Base-by-base conservation (phyloP, 2,113 vertebrate genomes). In the Dissostichus mawsoni region DNA sequence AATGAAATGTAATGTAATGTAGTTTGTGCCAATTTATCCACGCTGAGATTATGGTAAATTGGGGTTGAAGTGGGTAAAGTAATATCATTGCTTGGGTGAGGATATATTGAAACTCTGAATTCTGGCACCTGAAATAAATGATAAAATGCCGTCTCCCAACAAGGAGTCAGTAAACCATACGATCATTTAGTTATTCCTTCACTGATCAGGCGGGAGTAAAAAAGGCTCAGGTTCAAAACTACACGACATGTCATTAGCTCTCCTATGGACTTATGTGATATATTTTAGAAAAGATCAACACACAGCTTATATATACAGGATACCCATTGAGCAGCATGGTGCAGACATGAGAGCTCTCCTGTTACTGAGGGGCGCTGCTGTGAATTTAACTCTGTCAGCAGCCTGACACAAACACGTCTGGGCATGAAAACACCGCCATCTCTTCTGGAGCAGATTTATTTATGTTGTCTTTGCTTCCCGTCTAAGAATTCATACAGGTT, bases 381-480 rank as follows among this genome's bases (percentile, higher is more conserved):
- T 67, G 13, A 68, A 65, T 78, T 56, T 71, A 45, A 80, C 56
- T 51, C 53, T 45, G 72, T 78, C 70, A 74, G 62, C 63, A 64
- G 59, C 67, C 50, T 36, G 76, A 64, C 62, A 75, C 36, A 50
- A 36, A 51, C 58, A n/a, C 20, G 70, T 58, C 18, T 50, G 67
- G 76, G 78, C 52, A 51, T 36, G 18, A 72, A 52, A 66, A 56
- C 75, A 69, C 70, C 80, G 64, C 52, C 52, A 55, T 16, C 23
- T 51, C 29, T n/a, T 41, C 17, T 63, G 52, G 14, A 83, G 58
- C 84, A 78, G 67, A 56, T 56, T 79, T 84, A 76, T 84, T 86
- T 68, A 74, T 84, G 61, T 76, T 75, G 61, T 61, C 23, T 61
- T 44, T 78, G 66, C 58, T 47, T 48, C 58, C 57, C 69, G 72